Evolutionary conservation across 2,888 invertebrate species (phyloP).

Genomic region (Drosophila kuntzei): DNA sequence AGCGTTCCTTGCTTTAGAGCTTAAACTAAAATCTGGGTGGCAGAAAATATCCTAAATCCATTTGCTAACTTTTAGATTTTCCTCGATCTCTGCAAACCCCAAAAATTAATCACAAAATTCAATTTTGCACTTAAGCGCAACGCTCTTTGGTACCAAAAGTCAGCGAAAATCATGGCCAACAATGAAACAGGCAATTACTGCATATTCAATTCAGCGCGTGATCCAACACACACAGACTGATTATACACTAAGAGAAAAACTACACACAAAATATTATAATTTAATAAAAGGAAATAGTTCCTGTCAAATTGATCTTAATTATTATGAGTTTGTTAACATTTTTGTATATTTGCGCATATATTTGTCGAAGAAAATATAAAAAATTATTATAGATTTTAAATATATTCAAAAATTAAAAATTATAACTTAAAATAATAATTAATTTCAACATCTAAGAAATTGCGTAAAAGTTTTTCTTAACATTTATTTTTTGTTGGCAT

Average conservation of each 20-base stretch:
- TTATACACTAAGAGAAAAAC: constrained; percentile 41
- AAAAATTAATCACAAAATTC: constrained; percentile 69
- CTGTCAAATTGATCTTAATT: no score
- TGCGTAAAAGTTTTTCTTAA: no score
- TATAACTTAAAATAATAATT: no score
- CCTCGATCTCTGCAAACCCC: constrained; percentile 3
- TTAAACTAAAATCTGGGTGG: not conserved
- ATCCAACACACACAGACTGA: constrained; percentile 27
- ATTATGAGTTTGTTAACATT: no score
- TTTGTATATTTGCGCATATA: no score
- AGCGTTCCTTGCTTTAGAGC: constrained; percentile 7
- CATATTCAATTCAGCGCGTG: constrained; percentile 67
- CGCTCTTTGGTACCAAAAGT: constrained; percentile 49
- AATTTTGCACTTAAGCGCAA: constrained; percentile 70
- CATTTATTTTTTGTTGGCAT: no score
- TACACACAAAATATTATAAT: no score
- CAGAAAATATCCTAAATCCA: not conserved
- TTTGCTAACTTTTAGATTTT: constrained; percentile 5
- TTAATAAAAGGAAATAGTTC: no score
- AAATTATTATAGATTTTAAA: no score
- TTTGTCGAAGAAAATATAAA: no score
- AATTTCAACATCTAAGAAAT: no score
- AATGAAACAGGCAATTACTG: constrained; percentile 74
- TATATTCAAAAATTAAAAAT: no score
- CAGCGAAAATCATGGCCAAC: constrained; percentile 67